Evolutionary conservation across 2,888 invertebrate species (phyloP).

Genomic region (Caenorhabditis sp.): DNA sequence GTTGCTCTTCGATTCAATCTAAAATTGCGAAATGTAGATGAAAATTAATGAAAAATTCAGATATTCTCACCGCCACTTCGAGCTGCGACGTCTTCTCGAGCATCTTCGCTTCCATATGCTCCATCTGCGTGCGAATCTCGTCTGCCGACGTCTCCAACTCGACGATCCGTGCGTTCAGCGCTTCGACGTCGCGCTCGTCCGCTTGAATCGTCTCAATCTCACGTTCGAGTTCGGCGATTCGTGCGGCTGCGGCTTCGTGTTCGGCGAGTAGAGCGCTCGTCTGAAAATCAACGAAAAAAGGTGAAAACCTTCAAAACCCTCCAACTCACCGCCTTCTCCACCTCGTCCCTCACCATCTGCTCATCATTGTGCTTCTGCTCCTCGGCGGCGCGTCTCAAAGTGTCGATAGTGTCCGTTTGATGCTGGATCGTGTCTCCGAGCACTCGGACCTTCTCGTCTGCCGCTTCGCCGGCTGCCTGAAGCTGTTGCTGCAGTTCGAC

Average conservation of each 20-base stretch:
- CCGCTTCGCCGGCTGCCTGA: not conserved
- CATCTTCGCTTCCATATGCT: not conserved
- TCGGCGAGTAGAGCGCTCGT: not conserved
- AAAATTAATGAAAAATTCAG: too few relatives aligned
- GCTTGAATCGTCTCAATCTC: not conserved
- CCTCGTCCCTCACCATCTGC: not conserved
- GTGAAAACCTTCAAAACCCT: too few relatives aligned
- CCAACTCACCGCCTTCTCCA: not conserved
- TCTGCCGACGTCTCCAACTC: conserved; percentile 11
- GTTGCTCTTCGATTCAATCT: too few relatives aligned
- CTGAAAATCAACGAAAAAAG: not conserved
- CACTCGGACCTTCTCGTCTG: not conserved
- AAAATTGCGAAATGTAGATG: too few relatives aligned
- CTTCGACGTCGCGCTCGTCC: not conserved
- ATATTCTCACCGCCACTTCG: too few relatives aligned
- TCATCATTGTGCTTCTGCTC: not conserved
- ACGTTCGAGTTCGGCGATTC: too few relatives aligned
- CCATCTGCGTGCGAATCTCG: too few relatives aligned
- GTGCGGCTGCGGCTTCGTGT: too few relatives aligned
- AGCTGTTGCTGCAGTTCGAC: not conserved
- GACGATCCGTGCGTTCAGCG: not conserved
- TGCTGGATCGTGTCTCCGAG: conserved; percentile 6
- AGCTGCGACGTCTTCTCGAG: not conserved
- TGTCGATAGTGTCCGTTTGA: not conserved
- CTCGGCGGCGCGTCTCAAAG: not conserved